These are phyloP conservation scores for Phasia obesa DNA, from an alignment of 2,888 invertebrate species.

Conservation along the genomic window DNA sequence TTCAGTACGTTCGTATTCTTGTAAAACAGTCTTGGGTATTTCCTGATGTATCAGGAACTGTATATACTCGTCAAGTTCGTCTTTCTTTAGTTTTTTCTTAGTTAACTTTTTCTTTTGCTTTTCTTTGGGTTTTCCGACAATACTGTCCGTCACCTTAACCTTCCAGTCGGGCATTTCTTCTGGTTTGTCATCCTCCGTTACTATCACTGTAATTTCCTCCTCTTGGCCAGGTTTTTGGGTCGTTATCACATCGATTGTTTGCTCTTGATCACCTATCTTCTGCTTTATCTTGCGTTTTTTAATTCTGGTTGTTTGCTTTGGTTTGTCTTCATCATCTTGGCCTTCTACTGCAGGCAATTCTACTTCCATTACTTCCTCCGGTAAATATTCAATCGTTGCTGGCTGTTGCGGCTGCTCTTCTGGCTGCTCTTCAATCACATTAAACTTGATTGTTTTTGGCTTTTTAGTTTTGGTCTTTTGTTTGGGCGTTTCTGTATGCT, in stretches of 20 bases:
- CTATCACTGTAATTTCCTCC: slow-evolving; percentile 75
- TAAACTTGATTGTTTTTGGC: slow-evolving; percentile 74
- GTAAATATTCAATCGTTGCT: slow-evolving; percentile 75
- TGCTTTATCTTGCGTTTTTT: slow-evolving; percentile 78
- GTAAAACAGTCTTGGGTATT: slow-evolving; percentile 81
- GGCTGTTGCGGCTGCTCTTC: slow-evolving; percentile 73
- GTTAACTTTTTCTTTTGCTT: slow-evolving; percentile 77
- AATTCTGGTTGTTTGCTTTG: slow-evolving; percentile 74
- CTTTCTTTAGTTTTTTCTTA: slow-evolving; percentile 77
- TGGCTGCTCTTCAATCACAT: slow-evolving; percentile 77
- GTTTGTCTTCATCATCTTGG: slow-evolving; percentile 72
- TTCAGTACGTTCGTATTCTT: slow-evolving; percentile 81
- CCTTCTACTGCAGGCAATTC: slow-evolving; percentile 68
- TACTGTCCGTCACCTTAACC: slow-evolving; percentile 72
- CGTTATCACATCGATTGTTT: slow-evolving; percentile 76
- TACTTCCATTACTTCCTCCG: slow-evolving; percentile 76
- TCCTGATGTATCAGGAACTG: slow-evolving; percentile 81
- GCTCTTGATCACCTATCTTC: slow-evolving; percentile 75
- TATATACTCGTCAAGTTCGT: slow-evolving; percentile 81
- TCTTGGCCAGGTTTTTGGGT: slow-evolving; percentile 76
- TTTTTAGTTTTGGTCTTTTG: slow-evolving; percentile 77
- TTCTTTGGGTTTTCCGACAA: slow-evolving; percentile 71
- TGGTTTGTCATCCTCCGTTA: slow-evolving; percentile 70
- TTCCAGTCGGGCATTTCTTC: slow-evolving; percentile 65
- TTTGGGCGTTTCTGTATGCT: slow-evolving; percentile 75